These are phyloP conservation scores for Phymatocera aterrima DNA, from an alignment of 2,888 invertebrate genomes.

Conservation along the genomic window DNA sequence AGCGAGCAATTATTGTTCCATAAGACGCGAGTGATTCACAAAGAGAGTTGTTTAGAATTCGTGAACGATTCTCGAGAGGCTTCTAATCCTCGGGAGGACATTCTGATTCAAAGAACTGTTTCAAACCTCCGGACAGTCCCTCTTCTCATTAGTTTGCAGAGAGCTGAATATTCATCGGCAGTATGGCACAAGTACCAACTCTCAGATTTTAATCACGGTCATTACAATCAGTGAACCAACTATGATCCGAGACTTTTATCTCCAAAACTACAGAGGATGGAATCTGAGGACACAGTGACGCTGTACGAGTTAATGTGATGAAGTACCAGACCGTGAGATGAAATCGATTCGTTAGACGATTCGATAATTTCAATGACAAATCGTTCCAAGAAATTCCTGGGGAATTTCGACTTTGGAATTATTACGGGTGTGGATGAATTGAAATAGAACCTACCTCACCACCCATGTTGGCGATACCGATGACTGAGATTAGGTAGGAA, in stretches of 20 bases:
- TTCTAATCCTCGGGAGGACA: no score
- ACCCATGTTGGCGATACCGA: constrained; percentile 91
- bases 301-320: no score
- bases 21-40: neutral
- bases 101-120: neutral
- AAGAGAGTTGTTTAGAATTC: no score
- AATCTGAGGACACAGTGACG: neutral
- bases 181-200: neutral
- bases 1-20: no score
- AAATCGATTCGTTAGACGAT: constrained; percentile 29
- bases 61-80: no score
- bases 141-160: neutral
- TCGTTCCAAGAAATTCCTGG: constrained; percentile 4
- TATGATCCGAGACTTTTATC: neutral
- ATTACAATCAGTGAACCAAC: neutral
- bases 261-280: neutral
- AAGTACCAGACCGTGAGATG: neutral
- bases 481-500: constrained; percentile 89
- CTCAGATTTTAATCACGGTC: neutral
- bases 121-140: neutral
- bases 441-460: constrained; percentile 84
- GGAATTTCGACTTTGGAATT: neutral
- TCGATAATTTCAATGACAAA: neutral
- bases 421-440: constrained; percentile 80
- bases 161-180: neutral